Evolutionary conservation across 2,888 invertebrate species (phyloP), one percentile per base, ranked within the genome.

Genomic region (Xestobium rufovillosum): DNA sequence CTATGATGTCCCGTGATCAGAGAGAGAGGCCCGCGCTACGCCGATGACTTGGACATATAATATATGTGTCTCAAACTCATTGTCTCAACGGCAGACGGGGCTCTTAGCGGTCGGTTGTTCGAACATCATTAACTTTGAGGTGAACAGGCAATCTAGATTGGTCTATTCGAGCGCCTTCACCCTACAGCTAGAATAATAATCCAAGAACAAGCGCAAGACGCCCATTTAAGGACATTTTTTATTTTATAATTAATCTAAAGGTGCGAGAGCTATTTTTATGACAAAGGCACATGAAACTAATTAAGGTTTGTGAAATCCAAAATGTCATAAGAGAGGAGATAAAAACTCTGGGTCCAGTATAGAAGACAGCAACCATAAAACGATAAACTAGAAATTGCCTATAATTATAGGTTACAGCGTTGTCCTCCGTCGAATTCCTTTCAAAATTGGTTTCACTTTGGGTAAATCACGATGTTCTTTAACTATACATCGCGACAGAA

Each of bases 391-490:
- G 53, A 60, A 57, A 61, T 59, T 59, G 56, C 55, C 60, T 59
- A 57, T 61, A 62, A 62, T 62, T 62, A 62, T 57, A 54, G 61
- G 60, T 57, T 58, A 45, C 44, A 43, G 48, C n/a, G n/a, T n/a
- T 52, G 53, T 56, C 56, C 57, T 59, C 56, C 57, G 56, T n/a
- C n/a, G n/a, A n/a, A n/a, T n/a, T n/a, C 56, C 54, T 59, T 55
- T 58, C 52, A 51, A 59, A 59, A 61, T 59, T 60, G 59, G 59
- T 60, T 60, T 59, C 54, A 55, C 52, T 59, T 59, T 56, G 57
- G n/a, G 55, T 56, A 55, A 52, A 55, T 52, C 53, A 55, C 52
- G 50, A 49, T 49, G 49, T 49, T 44, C 50, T 47, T 47, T n/a
- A n/a, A n/a, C n/a, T n/a, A n/a, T n/a, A n/a, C n/a, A n/a, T n/a